Base-by-base conservation (phyloP, 2,888 invertebrate species). In the Morinoia aosen region DNA sequence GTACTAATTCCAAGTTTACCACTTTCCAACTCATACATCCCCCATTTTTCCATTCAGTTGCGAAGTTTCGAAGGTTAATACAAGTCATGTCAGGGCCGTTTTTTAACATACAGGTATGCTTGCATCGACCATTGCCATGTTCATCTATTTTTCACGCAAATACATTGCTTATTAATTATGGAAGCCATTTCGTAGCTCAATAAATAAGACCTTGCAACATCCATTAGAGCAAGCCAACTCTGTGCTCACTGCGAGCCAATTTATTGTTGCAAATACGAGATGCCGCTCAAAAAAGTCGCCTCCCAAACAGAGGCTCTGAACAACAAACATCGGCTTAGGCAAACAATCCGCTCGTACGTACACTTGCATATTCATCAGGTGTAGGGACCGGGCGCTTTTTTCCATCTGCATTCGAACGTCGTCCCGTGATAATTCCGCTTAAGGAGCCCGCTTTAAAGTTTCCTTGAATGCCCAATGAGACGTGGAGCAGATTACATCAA, bases 321-420 rank as follows among this genome's bases (percentile, higher is more conserved):
- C 93, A 93, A 93, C 93, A 93, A 93, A 57, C 57, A 90, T 90
- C 93, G 57, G 93, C 93, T 93, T 93, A 93, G 56, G 93, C 93
- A 93, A 93, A 93, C 93, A 93, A 57, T 93, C 57, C 57, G 93
- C 93, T 93, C 93, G 58, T 10, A 57, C 93, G 57, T 33, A 57
- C 93, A 25, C 57, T 48, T 93, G 93, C 56, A 93, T 93, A 93
- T 93, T 93, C 93, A 93, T 93, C 93, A 93, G 8, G 33, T 25
- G 93, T 57, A 57, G 57, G 19, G 93, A 90, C 90, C 90, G 39
- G 16, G n/a, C 90, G 40, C 90, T 4, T 90, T 90, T 90, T 90
- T 14, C 40, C 90, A 48, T 40, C 40, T 40, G 90, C 90, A 90
- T 14, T 76, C 76, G 16, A 90, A 40, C 39, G 90, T 48, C 64